Conservation (phyloP, 2,113 vertebrate genomes). For the Otis tarda region DNA sequence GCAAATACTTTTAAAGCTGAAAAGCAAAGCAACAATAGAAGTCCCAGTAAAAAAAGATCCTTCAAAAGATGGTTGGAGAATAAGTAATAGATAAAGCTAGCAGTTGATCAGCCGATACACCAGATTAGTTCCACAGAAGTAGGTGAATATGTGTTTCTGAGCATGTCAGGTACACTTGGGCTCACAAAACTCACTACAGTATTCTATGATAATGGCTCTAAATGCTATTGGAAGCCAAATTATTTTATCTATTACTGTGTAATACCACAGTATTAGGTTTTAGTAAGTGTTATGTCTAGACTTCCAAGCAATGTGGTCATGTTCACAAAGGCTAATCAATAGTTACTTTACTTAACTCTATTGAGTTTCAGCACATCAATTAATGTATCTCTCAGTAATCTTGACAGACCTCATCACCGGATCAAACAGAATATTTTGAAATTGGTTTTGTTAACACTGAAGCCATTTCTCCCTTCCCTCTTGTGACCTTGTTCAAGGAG, state of each 20-base stretch:
- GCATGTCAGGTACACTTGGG: neutral
- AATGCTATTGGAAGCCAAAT: neutral
- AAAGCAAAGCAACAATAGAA: neutral
- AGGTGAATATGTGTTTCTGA: neutral
- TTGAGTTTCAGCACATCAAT: neutral
- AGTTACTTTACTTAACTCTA: neutral
- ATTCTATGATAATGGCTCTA: neutral
- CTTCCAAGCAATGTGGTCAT: neutral
- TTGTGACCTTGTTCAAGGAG: neutral
- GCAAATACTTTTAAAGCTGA: neutral
- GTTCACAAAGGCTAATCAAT: neutral
- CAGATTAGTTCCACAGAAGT: neutral
- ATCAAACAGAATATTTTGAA: neutral
- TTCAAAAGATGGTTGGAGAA: neutral
- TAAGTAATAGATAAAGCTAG: neutral
- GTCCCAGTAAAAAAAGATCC: neutral
- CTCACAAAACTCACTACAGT: neutral
- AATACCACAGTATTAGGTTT: conserved; percentile 4
- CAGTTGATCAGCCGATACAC: neutral
- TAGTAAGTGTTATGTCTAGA: neutral
- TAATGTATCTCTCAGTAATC: neutral
- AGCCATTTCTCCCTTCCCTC: neutral
- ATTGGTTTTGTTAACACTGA: neutral
- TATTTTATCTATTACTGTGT: neutral
- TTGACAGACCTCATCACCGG: neutral